phyloP scores from a whole-genome alignment of 23 tunicate species.

The Ciona savignyi region DNA sequence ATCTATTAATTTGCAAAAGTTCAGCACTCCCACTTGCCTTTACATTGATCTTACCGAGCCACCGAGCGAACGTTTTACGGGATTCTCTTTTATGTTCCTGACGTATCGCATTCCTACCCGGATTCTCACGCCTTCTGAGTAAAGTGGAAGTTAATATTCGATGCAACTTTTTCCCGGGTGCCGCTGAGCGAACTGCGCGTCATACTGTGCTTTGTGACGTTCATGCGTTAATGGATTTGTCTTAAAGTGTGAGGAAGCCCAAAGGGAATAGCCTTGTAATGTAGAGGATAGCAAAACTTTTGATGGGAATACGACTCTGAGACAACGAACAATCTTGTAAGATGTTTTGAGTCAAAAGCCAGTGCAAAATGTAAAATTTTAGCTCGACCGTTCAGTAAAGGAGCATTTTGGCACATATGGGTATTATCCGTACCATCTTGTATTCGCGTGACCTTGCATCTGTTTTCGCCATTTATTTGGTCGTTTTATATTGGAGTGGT shows the following conservation, averaged over 20 bases:
- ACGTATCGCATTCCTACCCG: background rate
- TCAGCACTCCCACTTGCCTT: too few species aligned
- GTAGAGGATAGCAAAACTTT: slow-evolving; percentile 7
- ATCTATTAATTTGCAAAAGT: too few species aligned
- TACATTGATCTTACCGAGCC: too few species aligned
- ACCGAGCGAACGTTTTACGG: too few species aligned
- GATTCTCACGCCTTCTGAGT: background rate
- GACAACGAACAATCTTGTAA: background rate
- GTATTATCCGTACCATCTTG: too few species aligned
- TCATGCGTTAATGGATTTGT: slow-evolving; percentile 42
- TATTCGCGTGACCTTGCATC: too few species aligned
- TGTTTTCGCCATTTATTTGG: too few species aligned
- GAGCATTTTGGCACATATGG: too few species aligned
- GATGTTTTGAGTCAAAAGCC: background rate
- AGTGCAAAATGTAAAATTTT: too few species aligned
- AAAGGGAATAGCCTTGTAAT: slow-evolving; percentile 7
- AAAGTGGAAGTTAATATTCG: background rate
- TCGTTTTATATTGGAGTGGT: too few species aligned
- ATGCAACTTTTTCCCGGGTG: background rate
- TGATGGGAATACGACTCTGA: slow-evolving; percentile 10
- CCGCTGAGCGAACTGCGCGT: background rate
- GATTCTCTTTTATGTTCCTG: background rate
- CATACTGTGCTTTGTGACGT: background rate
- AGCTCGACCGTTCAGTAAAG: too few species aligned
- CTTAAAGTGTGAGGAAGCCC: slow-evolving; percentile 41